Conservation (phyloP, 2,797 vertebrate genomes). For the Psittacula derbiana region DNA sequence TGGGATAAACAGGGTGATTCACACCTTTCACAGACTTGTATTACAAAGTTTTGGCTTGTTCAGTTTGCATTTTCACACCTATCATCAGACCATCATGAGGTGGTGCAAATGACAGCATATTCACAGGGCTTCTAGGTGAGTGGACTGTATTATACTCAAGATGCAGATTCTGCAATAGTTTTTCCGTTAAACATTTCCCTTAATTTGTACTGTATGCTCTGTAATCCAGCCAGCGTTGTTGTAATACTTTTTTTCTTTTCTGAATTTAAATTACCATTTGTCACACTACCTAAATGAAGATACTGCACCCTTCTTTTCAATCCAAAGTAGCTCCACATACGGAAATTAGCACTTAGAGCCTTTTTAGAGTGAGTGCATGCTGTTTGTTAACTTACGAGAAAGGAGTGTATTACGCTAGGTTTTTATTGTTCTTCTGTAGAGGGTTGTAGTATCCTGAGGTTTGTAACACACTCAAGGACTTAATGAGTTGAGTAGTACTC, state of each 20-base stretch:
- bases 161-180: not conserved
- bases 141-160: not conserved
- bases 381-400: not conserved
- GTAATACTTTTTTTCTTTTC: not conserved
- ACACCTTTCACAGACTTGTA: not conserved
- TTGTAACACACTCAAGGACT: not conserved
- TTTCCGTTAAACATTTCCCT: not conserved
- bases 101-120: not conserved
- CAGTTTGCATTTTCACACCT: not conserved
- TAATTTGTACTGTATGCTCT: not conserved
- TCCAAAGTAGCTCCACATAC: not conserved
- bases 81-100: not conserved
- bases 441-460: not conserved
- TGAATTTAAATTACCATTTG: not conserved
- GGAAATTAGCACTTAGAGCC: not conserved
- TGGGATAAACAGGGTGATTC: not conserved
- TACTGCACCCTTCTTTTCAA: not conserved
- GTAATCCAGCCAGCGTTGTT: not conserved
- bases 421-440: not conserved
- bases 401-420: not conserved
- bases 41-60: not conserved
- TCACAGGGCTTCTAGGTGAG: fast-evolving
- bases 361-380: not conserved
- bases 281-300: not conserved
- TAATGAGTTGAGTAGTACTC: not conserved